A percentile compares a stretch with the other conserved stretches of the same genome.
Evolutionary conservation across 2,797 vertebrate species (phyloP).

Genomic region (Miichthys miiuy): DNA sequence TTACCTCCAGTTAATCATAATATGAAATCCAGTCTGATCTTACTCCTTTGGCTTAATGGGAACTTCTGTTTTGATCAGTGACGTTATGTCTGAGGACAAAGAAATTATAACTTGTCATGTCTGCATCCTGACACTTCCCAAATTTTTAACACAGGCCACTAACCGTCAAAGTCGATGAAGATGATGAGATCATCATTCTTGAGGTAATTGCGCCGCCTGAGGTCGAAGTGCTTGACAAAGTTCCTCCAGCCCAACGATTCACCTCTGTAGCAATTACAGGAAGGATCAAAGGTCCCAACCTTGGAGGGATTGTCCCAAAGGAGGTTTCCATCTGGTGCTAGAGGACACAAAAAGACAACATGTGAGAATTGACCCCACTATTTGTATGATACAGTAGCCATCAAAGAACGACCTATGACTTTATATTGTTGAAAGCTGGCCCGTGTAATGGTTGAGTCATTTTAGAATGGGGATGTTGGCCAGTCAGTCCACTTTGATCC

Average conservation of each 20-base stretch:
- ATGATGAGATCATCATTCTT: constrained; percentile 93
- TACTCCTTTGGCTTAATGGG: constrained; percentile 64
- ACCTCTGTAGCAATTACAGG: constrained; percentile 81
- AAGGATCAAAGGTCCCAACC: constrained; percentile 69
- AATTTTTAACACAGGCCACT: constrained; percentile 3
- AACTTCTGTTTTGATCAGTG: constrained; percentile 79
- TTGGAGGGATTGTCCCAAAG: constrained; percentile 88
- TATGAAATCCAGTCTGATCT: neutral
- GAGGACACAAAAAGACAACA: constrained; percentile 23
- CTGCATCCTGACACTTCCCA: neutral
- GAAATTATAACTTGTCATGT: neutral
- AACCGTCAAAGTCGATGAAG: constrained; percentile 90
- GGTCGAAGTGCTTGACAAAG: constrained; percentile 87
- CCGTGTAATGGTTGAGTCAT: neutral
- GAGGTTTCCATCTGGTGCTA: constrained; percentile 59
- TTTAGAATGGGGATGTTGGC: neutral
- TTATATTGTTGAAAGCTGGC: neutral
- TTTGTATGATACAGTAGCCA: neutral
- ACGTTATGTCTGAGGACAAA: constrained; percentile 74
- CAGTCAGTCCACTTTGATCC: neutral
- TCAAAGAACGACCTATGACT: neutral
- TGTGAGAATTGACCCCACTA: neutral
- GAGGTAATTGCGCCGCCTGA: constrained; percentile 86
- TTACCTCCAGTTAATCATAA: constrained; percentile 21
- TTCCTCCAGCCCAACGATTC: constrained; percentile 77